Percentiles rank a stretch among this genome's conserved stretches.
Conservation (phyloP, 2,113 vertebrate genomes). For the Dromiciops gliroides region DNA sequence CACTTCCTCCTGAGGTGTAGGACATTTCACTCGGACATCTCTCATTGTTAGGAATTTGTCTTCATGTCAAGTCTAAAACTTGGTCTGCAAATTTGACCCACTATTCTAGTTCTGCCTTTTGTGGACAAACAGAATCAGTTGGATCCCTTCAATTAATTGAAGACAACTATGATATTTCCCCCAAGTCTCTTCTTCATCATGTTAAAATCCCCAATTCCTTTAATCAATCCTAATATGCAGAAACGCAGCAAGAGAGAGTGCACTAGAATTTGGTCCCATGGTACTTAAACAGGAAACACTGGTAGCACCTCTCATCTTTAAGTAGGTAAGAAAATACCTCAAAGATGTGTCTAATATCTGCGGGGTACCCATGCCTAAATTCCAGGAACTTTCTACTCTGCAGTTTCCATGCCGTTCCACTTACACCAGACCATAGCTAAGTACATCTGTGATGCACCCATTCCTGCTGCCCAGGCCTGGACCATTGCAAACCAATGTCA, state of each 20-base stretch:
- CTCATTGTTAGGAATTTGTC: background rate
- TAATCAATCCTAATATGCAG: background rate
- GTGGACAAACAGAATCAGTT: background rate
- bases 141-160: background rate
- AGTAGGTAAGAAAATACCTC: background rate
- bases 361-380: background rate
- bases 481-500: background rate
- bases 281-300: background rate
- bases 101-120: background rate
- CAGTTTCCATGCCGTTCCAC: background rate
- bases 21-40: background rate
- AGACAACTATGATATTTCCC: background rate
- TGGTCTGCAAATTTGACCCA: background rate
- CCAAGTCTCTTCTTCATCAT: background rate
- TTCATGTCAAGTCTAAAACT: background rate
- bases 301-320: background rate
- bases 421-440: background rate
- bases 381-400: background rate
- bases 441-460: background rate
- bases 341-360: background rate
- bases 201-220: background rate
- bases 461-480: background rate
- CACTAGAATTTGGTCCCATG: background rate
- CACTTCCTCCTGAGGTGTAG: background rate
- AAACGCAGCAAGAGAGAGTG: background rate